Evolutionary conservation across 1,140 invertebrate species (phyloP), one percentile per base, ranked within the genome.

Genomic region (Zaprionus tsacasi): DNA sequence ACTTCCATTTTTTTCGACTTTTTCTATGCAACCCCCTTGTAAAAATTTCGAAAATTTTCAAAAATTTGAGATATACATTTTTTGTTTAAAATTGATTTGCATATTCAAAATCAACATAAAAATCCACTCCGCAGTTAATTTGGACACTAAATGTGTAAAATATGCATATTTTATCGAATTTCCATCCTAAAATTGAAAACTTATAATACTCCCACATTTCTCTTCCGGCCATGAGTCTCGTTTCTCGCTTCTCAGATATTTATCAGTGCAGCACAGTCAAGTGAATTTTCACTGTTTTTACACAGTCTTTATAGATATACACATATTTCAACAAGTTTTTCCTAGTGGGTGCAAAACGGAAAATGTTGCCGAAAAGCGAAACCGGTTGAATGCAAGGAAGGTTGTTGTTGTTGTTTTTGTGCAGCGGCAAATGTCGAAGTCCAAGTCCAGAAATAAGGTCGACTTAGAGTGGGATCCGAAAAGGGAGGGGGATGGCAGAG

Each of bases 351-450:
- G 64, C 12, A 54, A 72, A 70, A 54, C 38, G 40, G 48, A 65
- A 45, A 70, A 35, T 43, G 52, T 71, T 78, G 78, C 59, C 55
- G 33, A 83, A 79, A 63, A 65, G 48, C 68, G 45, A 69, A 85
- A 81, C 69, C 72, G 63, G 61, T 65, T 76, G 40, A 13, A 30
- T 27, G 45, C 45, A 50, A 25, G 45, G 40, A 45, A 45, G 40
- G 40, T 57, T 48, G 33, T 45, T n/a, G 35, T 17, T 52, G 33
- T 13, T 21, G 50, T 38, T 63, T 45, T 70, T 64, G 68, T 59
- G 52, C 57, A 58, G 50, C 52, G 77, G 67, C 79, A 81, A 86
- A 86, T 86, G 82, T 86, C 79, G 79, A 79, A 81, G 73, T 72
- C 66, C 60, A 78, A 78, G 72, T 77, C 54, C 64, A 77, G 57